A percentile compares a stretch with the other conserved stretches of the same genome.
These are phyloP conservation scores for Sycophila sp. DNA, from an alignment of 1,140 invertebrate genomes.

Conservation along the genomic window DNA sequence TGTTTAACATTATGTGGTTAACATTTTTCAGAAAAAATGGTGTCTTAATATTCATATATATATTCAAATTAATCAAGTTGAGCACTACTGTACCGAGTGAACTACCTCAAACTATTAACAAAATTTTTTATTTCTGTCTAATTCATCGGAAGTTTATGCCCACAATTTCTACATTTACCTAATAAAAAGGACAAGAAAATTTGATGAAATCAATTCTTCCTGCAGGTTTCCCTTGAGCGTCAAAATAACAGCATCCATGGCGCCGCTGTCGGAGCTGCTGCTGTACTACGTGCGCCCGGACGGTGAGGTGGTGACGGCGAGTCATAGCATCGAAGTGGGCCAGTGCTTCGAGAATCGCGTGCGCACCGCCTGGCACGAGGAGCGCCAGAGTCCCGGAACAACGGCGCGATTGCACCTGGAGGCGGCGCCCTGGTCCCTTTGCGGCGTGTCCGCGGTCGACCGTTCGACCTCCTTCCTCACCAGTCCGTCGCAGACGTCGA, in stretches of 20 bases:
- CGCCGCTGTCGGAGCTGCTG: conserved; percentile 76
- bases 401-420: conserved; percentile 65
- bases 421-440: conserved; percentile 68
- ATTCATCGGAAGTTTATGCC: no score
- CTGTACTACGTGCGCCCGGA: conserved; percentile 81
- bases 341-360: conserved; percentile 72
- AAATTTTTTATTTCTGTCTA: no score
- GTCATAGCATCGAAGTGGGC: conserved; percentile 65
- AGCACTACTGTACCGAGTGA: no score
- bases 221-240: conserved; percentile 59
- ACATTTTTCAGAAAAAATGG: no score
- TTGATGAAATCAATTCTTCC: no score
- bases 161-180: no score
- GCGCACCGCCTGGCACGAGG: conserved; percentile 62
- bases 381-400: conserved; percentile 65
- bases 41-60: no score
- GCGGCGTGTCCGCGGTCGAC: conserved; percentile 71
- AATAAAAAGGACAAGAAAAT: no score
- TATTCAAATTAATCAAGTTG: no score
- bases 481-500: conserved; percentile 1
- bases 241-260: conserved; percentile 75
- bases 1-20: no score
- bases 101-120: no score
- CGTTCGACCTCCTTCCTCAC: conserved; percentile 69
- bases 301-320: conserved; percentile 75